These are phyloP conservation scores for Erebia aethiops DNA, from an alignment of 2,888 invertebrate genomes.

Conservation along the genomic window DNA sequence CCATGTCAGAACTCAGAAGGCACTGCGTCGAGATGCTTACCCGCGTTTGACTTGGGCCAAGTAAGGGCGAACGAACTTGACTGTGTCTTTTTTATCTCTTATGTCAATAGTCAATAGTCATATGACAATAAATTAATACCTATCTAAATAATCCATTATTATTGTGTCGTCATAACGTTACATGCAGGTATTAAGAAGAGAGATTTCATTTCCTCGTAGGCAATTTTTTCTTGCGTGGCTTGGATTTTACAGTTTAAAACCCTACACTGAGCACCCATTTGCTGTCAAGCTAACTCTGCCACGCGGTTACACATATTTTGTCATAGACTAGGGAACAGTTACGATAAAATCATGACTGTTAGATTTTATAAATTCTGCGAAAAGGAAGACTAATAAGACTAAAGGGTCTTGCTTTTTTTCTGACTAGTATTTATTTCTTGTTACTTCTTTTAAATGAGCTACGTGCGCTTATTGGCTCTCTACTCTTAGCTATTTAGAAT, in stretches of 20 bases:
- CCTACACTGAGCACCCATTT: constrained; percentile 71
- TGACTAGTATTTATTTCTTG: no score
- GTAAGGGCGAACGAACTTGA: no score
- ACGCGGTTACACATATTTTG: constrained; percentile 58
- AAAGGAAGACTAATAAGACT: neutral
- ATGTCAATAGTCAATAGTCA: no score
- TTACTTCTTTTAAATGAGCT: no score
- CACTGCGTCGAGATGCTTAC: no score
- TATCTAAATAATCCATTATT: no score
- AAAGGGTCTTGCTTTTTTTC: neutral
- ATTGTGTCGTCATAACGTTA: constrained; percentile 27
- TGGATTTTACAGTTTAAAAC: constrained; percentile 71
- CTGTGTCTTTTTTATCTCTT: no score
- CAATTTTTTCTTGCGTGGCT: constrained; percentile 70
- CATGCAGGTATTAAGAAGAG: constrained; percentile 46
- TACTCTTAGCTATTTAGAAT: neutral
- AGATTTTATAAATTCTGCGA: neutral
- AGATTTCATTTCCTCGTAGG: constrained; percentile 65
- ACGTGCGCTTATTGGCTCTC: neutral
- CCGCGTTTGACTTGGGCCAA: no score
- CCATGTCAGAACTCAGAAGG: no score
- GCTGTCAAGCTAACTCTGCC: constrained; percentile 67
- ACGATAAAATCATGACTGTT: neutral
- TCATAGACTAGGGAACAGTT: constrained; percentile 53
- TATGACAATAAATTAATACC: no score